These are phyloP conservation scores for Microctonus hyperodae DNA, from an alignment of 2,888 invertebrate species.

Conservation along the genomic window DNA sequence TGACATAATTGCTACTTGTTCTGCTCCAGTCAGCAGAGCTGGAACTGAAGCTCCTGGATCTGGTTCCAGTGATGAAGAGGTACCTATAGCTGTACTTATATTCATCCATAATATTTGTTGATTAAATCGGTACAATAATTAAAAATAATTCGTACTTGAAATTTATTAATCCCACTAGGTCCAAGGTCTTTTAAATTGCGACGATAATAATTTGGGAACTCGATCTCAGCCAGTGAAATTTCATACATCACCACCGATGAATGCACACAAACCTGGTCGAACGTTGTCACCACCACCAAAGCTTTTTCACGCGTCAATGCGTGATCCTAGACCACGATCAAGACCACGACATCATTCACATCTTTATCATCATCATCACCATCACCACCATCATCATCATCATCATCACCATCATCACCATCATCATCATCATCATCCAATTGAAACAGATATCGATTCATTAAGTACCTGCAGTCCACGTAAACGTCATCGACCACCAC, in stretches of 20 bases:
- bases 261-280: conserved; percentile 81
- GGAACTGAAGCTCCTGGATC: conserved; percentile 56
- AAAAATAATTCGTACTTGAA: too few relatives aligned
- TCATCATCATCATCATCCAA: conserved; percentile 60
- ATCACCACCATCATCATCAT: conserved; percentile 61
- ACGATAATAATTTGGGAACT: conserved; percentile 55
- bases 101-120: too few relatives aligned
- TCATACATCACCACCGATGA: conserved; percentile 89
- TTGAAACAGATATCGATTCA: conserved; percentile 59
- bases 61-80: conserved; percentile 70
- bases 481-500: conserved; percentile 64
- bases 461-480: conserved; percentile 69
- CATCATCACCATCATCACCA: conserved; percentile 47
- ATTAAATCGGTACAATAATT: conserved; percentile 2
- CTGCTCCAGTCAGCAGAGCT: conserved; percentile 55
- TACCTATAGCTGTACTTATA: too few relatives aligned
- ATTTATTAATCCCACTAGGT: too few relatives aligned
- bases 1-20: conserved; percentile 47
- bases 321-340: conserved; percentile 54
- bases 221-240: conserved; percentile 87
- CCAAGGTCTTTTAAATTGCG: conserved; percentile 69
- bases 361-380: conserved; percentile 60
- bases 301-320: conserved; percentile 59
- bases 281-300: conserved; percentile 65
- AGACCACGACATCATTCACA: conserved; percentile 64